phyloP scores from a whole-genome alignment of 2,888 invertebrate genomes.

The Tetropium fuscum region DNA sequence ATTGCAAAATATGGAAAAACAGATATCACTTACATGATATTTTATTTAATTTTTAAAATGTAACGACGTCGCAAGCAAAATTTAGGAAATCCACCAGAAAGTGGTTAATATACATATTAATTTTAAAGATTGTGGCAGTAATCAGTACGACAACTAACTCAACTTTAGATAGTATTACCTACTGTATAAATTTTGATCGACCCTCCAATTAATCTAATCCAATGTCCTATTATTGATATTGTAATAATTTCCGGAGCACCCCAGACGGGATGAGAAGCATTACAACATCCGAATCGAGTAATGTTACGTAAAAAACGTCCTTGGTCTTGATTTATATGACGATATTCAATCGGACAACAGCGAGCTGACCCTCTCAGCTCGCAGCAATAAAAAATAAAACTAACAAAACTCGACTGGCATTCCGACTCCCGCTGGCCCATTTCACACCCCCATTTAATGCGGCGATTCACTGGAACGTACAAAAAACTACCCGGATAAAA shows the following conservation, averaged over 20 bases:
- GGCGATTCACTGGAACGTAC: conserved; percentile 47
- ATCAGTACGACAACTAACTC: no score
- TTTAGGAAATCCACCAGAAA: no score
- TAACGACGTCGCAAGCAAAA: no score
- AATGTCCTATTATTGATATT: conserved; percentile 48
- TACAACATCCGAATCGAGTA: conserved; percentile 48
- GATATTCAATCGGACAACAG: conserved; percentile 48
- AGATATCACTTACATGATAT: no score
- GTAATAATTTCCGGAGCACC: conserved; percentile 47
- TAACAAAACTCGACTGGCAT: conserved; percentile 48
- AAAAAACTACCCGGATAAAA: conserved; percentile 60
- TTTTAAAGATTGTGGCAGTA: no score
- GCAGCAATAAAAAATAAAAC: conserved; percentile 48
- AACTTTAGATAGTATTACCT: no score
- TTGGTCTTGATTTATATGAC: conserved; percentile 52
- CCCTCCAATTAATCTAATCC: conserved; percentile 27
- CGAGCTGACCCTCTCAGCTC: conserved; percentile 31
- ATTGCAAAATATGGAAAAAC: no score
- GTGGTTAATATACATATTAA: no score
- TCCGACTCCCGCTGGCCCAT: conserved; percentile 55
- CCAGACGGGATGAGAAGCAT: conserved; percentile 21
- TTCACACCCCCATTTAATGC: conserved; percentile 57
- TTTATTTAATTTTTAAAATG: no score
- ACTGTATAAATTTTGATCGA: no score
- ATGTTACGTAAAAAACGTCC: conserved; percentile 59